Conservation (phyloP, 2,888 invertebrate genomes). For the Nephrotoma appendiculata region DNA sequence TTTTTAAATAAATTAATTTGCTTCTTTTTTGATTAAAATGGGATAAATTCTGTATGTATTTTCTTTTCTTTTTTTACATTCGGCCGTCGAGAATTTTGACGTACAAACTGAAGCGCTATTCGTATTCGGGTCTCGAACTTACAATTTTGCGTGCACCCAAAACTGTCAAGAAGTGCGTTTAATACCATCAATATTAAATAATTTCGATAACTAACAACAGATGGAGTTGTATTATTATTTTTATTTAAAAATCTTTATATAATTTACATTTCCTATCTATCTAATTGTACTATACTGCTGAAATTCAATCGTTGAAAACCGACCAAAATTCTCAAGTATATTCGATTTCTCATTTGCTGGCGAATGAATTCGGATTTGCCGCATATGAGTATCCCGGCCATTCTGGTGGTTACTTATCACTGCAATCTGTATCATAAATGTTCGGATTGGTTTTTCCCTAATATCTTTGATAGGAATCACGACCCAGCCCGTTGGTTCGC, state of each 20-base stretch:
- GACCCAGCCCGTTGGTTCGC: conserved; percentile 94
- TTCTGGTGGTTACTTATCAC: conserved; percentile 98
- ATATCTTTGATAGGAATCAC: conserved; percentile 82
- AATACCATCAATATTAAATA: not conserved
- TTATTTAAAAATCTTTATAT: not conserved
- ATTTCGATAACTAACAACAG: not conserved
- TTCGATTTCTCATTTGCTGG: conserved; percentile 44
- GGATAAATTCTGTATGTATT: not conserved
- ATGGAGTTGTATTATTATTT: not conserved
- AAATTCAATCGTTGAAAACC: conserved; percentile 69
- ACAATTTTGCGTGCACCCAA: not conserved
- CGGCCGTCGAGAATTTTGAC: conserved; percentile 2
- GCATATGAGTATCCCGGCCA: conserved; percentile 94
- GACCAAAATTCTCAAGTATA: conserved; percentile 53
- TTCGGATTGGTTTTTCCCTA: conserved; percentile 73
- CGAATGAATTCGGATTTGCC: conserved; percentile 92
- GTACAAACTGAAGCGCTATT: not conserved
- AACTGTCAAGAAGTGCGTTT: not conserved
- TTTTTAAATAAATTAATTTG: not conserved
- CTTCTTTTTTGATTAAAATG: not conserved
- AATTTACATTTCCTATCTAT: conserved; percentile 25
- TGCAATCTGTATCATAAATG: conserved; percentile 93
- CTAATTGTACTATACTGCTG: conserved; percentile 70
- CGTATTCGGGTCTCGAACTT: not conserved
- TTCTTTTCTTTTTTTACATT: not conserved